Conservation (phyloP, 2,113 vertebrate genomes). For the Platanista minor region DNA sequence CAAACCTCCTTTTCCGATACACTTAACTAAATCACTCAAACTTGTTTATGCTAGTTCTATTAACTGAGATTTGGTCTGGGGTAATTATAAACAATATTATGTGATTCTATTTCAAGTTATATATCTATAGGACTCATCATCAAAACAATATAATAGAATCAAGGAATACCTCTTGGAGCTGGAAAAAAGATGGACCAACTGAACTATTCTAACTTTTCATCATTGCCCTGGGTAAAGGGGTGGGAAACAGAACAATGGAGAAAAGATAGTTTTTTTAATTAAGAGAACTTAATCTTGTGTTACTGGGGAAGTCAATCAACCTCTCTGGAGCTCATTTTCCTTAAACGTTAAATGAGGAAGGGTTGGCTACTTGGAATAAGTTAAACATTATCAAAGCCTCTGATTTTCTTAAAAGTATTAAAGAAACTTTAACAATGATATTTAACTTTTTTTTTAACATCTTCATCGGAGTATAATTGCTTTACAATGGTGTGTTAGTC, state of each 20-base stretch:
- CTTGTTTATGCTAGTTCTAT: neutral
- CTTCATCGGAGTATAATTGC: too few relatives aligned
- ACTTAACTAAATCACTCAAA: neutral
- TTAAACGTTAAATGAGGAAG: conserved; percentile 10
- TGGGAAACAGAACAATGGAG: neutral
- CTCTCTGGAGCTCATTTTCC: neutral
- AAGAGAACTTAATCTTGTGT: neutral
- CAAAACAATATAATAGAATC: neutral
- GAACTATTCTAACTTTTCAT: conserved; percentile 8
- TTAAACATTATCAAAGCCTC: conserved; percentile 1
- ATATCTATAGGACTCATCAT: neutral
- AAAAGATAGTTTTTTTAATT: neutral
- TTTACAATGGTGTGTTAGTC: too few relatives aligned
- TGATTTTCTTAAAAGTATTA: conserved; percentile 6
- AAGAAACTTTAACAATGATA: neutral
- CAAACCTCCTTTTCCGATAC: neutral
- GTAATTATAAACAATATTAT: neutral
- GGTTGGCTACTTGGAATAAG: neutral
- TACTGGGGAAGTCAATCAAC: neutral
- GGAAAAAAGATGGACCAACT: neutral
- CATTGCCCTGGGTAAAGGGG: neutral
- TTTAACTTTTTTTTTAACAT: neutral
- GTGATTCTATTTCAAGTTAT: neutral
- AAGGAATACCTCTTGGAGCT: neutral
- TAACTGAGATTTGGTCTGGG: neutral